These are phyloP conservation scores for Lepidotrigona ventralis DNA, from an alignment of 1,140 invertebrate genomes.

Conservation along the genomic window DNA sequence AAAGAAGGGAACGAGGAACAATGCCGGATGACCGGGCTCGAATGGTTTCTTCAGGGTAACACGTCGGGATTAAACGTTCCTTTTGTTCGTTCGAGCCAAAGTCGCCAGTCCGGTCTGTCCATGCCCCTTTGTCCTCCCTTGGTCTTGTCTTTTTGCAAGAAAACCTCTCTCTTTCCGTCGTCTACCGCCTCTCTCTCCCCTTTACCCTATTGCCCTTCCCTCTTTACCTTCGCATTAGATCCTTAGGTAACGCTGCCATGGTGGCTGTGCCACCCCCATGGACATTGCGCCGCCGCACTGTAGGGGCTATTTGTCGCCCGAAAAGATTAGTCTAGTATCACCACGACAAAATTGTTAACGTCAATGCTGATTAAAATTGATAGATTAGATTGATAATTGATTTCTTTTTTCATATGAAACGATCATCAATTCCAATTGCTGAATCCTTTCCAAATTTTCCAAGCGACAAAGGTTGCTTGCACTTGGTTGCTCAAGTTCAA, in stretches of 20 bases:
- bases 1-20: constrained; percentile 57
- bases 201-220: not conserved
- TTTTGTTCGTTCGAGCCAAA: constrained; percentile 60
- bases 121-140: constrained; percentile 58
- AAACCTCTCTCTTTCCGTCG: constrained; percentile 14
- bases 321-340: no score
- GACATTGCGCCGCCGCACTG: not conserved
- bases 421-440: no score
- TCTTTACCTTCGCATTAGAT: constrained; percentile 55
- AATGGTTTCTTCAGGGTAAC: constrained; percentile 64
- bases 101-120: constrained; percentile 59
- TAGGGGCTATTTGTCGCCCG: no score
- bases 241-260: constrained; percentile 67
- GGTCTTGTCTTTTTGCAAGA: constrained; percentile 60
- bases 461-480: no score
- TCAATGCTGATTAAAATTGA: no score
- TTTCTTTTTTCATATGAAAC: no score
- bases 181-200: not conserved
- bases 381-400: no score
- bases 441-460: no score
- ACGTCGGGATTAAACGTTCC: constrained; percentile 68
- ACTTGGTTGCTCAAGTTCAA: no score
- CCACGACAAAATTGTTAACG: no score
- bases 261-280: constrained; percentile 44
- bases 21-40: constrained; percentile 56